phyloP scores from a whole-genome alignment of 2,797 vertebrate genomes.

The Falco naumanni region DNA sequence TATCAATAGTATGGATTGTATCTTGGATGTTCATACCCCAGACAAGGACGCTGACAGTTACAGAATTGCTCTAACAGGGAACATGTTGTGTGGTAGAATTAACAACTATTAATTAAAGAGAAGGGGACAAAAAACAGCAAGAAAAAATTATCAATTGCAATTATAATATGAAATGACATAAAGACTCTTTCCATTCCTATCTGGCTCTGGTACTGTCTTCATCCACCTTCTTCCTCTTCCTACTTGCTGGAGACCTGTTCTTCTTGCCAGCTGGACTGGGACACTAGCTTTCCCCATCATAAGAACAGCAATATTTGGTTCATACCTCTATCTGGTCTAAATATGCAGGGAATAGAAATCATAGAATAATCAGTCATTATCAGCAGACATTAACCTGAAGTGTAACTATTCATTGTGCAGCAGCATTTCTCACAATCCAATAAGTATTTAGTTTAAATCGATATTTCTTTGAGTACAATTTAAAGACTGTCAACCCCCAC shows the following conservation, averaged over 20 bases:
- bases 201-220: background rate
- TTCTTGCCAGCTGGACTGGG: background rate
- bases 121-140: accelerated
- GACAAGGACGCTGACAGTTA: background rate
- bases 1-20: background rate
- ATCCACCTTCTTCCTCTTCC: background rate
- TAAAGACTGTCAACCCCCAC: background rate
- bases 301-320: background rate
- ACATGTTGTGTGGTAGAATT: background rate
- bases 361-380: background rate
- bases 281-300: background rate
- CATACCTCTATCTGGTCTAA: background rate
- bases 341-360: background rate
- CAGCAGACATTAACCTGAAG: background rate
- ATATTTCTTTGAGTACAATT: background rate
- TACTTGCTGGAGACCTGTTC: background rate
- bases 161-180: background rate
- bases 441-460: background rate
- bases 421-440: background rate
- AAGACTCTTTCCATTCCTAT: background rate
- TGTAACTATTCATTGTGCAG: background rate
- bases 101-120: background rate
- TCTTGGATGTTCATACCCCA: background rate
- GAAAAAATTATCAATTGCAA: background rate
- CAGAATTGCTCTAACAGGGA: background rate